Evolutionary conservation across 2,113 vertebrate species (phyloP).

Genomic region (Verasper variegatus): DNA sequence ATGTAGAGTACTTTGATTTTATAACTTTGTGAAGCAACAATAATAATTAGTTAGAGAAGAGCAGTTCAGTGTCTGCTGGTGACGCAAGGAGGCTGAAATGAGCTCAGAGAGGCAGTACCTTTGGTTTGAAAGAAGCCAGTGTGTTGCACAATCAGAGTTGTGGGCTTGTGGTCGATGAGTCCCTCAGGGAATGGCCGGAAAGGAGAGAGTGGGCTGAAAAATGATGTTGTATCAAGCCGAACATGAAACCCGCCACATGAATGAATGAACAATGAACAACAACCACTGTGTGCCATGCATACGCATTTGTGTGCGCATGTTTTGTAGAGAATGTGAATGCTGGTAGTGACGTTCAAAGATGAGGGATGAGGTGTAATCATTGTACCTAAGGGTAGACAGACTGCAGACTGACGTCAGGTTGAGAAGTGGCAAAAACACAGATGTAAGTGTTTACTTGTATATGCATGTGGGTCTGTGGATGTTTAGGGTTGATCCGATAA

Average conservation of each 20-base stretch:
- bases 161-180: slow-evolving; percentile 71
- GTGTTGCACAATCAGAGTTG: slow-evolving; percentile 75
- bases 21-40: slow-evolving; percentile 49
- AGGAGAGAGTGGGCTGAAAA: slow-evolving; percentile 74
- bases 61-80: slow-evolving; percentile 34
- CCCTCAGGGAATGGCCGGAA: slow-evolving; percentile 66
- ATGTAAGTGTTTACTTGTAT: slow-evolving; percentile 3
- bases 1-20: slow-evolving; percentile 16
- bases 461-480: slow-evolving; percentile 24
- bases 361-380: slow-evolving; percentile 26
- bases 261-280: slow-evolving; percentile 85
- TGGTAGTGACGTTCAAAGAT: slow-evolving; percentile 44
- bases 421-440: slow-evolving; percentile 35
- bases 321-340: slow-evolving; percentile 37
- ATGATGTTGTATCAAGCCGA: slow-evolving; percentile 73
- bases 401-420: slow-evolving; percentile 61
- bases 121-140: slow-evolving; percentile 76
- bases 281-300: slow-evolving; percentile 62
- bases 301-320: slow-evolving; percentile 6
- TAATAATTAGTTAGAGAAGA: slow-evolving; percentile 32
- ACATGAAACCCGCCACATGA: slow-evolving; percentile 75
- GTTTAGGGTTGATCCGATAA: neutral
- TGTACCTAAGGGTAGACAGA: slow-evolving; percentile 30
- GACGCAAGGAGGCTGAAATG: slow-evolving; percentile 61
- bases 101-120: slow-evolving; percentile 52